These are phyloP conservation scores for Dendronephthya gigantea DNA, from an alignment of 64 coral and sea anemone genomes.

Conservation along the genomic window DNA sequence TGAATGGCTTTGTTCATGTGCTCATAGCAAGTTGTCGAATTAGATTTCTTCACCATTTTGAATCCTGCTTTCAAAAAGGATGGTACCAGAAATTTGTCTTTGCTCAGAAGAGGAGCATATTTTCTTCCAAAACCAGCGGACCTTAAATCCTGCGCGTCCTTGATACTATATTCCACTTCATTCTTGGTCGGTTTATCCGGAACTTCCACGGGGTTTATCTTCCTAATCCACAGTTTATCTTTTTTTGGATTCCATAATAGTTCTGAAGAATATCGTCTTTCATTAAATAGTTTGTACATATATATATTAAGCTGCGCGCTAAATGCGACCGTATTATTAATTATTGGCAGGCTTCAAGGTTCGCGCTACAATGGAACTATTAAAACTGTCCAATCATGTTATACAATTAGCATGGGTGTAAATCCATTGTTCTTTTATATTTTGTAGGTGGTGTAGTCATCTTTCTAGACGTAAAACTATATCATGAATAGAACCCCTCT, in stretches of 20 bases:
- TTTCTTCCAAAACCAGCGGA: slow-evolving; percentile 20
- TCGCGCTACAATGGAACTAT: no score
- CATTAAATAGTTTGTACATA: no score
- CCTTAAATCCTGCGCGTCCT: not conserved
- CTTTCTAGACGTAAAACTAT: no score
- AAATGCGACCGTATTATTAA: no score
- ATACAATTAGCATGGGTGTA: no score
- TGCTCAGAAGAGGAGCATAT: not conserved
- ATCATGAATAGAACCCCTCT: no score
- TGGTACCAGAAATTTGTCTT: not conserved
- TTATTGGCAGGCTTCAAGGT: no score
- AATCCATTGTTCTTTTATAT: no score
- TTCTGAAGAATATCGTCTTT: no score
- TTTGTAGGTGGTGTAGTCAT: no score
- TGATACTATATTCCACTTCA: not conserved
- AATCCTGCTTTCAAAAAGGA: slow-evolving; percentile 42
- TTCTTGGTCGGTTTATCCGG: slow-evolving; percentile 7
- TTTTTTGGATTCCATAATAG: slow-evolving; percentile 28
- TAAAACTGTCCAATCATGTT: no score
- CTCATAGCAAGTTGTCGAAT: not conserved
- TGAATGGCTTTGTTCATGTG: slow-evolving; percentile 51
- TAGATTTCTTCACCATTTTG: slow-evolving; percentile 1
- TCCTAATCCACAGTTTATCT: slow-evolving; percentile 39
- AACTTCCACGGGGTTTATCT: slow-evolving; percentile 32
- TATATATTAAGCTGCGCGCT: no score